Evolutionary conservation across 2,888 invertebrate genomes (phyloP).

Genomic region (Rutpela maculata): DNA sequence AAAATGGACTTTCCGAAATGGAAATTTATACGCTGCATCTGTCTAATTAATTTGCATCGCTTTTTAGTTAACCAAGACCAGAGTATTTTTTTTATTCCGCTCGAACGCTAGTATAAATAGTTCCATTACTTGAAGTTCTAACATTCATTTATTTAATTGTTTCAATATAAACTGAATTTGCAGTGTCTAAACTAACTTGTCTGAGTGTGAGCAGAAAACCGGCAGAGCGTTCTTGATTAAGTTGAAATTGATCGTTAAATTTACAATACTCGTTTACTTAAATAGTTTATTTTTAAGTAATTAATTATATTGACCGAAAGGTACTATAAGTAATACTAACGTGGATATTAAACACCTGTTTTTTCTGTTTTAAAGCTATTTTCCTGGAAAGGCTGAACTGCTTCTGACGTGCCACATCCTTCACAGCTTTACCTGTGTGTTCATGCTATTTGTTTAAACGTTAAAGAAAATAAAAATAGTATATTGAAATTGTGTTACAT

Average conservation of each 20-base stretch:
- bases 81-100: background rate
- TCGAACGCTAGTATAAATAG: background rate
- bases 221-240: slow-evolving; percentile 28
- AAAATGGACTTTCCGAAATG: background rate
- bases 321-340: too few relatives aligned
- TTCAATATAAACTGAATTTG: slow-evolving; percentile 19
- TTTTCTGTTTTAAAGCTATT: background rate
- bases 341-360: background rate
- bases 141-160: slow-evolving; percentile 11
- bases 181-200: slow-evolving; percentile 11
- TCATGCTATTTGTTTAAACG: background rate
- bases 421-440: background rate
- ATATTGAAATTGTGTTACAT: background rate
- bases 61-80: background rate
- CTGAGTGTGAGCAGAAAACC: slow-evolving; percentile 1
- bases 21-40: background rate
- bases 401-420: background rate
- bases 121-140: background rate
- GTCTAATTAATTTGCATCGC: background rate
- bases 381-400: background rate
- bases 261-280: slow-evolving; percentile 34
- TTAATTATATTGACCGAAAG: slow-evolving; percentile 30
- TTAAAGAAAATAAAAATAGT: background rate
- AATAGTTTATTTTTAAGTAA: slow-evolving; percentile 35
- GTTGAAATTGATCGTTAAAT: slow-evolving; percentile 40